Evolutionary conservation across 2,797 vertebrate species (phyloP), one percentile per base, ranked within the genome.

Genomic region (Sebastes aleutianus): DNA sequence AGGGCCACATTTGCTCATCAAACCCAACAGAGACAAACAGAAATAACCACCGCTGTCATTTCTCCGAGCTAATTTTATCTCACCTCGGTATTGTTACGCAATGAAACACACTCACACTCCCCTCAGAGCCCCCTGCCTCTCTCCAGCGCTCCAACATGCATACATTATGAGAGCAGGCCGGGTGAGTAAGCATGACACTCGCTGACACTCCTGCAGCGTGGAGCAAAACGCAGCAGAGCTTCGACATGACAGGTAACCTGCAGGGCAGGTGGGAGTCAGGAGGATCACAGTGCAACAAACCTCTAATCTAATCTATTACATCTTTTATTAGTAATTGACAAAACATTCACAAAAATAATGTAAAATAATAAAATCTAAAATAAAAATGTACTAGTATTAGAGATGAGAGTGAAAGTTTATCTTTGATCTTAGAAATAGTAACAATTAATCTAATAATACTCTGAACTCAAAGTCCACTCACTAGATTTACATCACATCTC

Each of bases 11-110:
- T 88, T 84, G 78, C 77, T 84, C 87, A 84, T 87, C 80, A 78
- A 81, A 89, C 68, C 87, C 91, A 79, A 61, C 67, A 31, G 90
- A 92, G 85, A 90, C 84, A 81, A 83, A 88, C 89, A 89, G 85
- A 91, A 91, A 93, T 92, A 95, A 89, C 78, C 82, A 83, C 79
- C 89, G 80, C 92, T 95, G 92, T 94, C 89, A 87, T 83, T 75
- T 56, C 65, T 87, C 63, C 3, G 18, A 79, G 90, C 89, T 94
- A 92, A 93, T 89, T 95, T 91, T 92, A 93, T 89, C 78, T 62
- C 85, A 93, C 90, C 90, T 93, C 90, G 71, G 86, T 61, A 71
- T 78, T 82, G 88, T 95, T 95, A 95, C 75, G 83, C 89, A 94
- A 94, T 74, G 76, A 82, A 76, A 80, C 72, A 78, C 76, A 64